Conservation (phyloP, 2,888 invertebrate genomes). For the Drosophila quinaria region DNA sequence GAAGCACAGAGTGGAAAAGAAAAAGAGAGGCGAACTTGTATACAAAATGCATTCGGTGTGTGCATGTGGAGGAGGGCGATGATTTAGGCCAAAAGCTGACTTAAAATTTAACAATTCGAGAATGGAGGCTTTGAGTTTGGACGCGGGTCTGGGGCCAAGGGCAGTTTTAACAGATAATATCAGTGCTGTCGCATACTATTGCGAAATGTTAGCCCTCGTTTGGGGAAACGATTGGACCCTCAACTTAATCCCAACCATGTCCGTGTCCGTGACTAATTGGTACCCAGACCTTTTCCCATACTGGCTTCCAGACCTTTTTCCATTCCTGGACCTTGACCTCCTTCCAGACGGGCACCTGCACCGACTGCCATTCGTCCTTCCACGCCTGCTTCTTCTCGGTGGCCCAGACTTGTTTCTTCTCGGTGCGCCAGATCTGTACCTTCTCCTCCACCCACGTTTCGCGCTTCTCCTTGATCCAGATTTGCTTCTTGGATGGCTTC, state of each 20-base stretch:
- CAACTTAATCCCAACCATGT: constrained; percentile 84
- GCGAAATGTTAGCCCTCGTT: constrained; percentile 38
- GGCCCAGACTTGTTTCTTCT: constrained; percentile 87
- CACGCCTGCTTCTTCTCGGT: constrained; percentile 91
- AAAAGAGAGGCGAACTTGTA: constrained; percentile 17
- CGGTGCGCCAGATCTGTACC: constrained; percentile 88
- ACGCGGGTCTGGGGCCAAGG: constrained; percentile 28
- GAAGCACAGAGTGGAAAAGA: neutral
- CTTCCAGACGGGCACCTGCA: constrained; percentile 92
- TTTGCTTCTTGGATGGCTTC: constrained; percentile 92
- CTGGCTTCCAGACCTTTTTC: constrained; percentile 94
- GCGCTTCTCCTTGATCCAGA: constrained; percentile 93
- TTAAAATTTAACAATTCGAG: constrained; percentile 44
- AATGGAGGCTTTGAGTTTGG: neutral
- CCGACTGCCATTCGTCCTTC: constrained; percentile 89
- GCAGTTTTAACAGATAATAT: constrained; percentile 71
- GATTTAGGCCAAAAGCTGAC: constrained; percentile 36
- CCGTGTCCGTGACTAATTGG: constrained; percentile 86
- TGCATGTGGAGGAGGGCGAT: constrained; percentile 19
- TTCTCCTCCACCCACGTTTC: constrained; percentile 91
- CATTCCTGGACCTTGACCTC: constrained; percentile 89
- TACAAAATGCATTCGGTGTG: constrained; percentile 43
- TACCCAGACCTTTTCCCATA: constrained; percentile 95
- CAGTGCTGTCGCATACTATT: constrained; percentile 78
- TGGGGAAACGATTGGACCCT: neutral